Evolutionary conservation across 2,113 vertebrate genomes (phyloP).

Genomic region (Salvelinus fontinalis): DNA sequence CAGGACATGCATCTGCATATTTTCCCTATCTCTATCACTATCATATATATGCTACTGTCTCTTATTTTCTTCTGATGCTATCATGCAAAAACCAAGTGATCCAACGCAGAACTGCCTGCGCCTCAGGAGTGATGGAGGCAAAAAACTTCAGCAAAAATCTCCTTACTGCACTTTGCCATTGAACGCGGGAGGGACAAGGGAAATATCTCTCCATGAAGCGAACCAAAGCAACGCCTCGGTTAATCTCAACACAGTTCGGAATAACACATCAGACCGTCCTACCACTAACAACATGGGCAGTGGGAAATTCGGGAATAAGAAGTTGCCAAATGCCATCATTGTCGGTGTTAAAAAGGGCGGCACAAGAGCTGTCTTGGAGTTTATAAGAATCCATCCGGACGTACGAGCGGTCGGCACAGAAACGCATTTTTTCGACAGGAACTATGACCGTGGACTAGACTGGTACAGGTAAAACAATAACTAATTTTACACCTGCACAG

Average conservation of each 20-base stretch:
- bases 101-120: constrained; percentile 68
- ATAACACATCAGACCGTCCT: constrained; percentile 46
- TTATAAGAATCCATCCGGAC: constrained; percentile 89
- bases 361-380: constrained; percentile 90
- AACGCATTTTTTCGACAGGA: constrained; percentile 93
- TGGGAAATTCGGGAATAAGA: constrained; percentile 79
- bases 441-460: constrained; percentile 88
- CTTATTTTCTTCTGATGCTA: constrained; percentile 73
- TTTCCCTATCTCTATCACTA: constrained; percentile 80
- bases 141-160: constrained; percentile 76
- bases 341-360: constrained; percentile 94
- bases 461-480: constrained; percentile 87
- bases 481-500: not conserved
- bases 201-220: constrained; percentile 28
- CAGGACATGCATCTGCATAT: constrained; percentile 76
- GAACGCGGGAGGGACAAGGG: constrained; percentile 40
- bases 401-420: constrained; percentile 90
- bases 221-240: constrained; percentile 37
- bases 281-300: constrained; percentile 38
- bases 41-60: constrained; percentile 83
- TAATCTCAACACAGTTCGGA: constrained; percentile 32
- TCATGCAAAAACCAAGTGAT: constrained; percentile 70
- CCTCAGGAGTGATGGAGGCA: constrained; percentile 57
- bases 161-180: constrained; percentile 58
- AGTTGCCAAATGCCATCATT: constrained; percentile 89